Conservation (phyloP, 2,797 vertebrate species). For the Chiloscyllium punctatum region DNA sequence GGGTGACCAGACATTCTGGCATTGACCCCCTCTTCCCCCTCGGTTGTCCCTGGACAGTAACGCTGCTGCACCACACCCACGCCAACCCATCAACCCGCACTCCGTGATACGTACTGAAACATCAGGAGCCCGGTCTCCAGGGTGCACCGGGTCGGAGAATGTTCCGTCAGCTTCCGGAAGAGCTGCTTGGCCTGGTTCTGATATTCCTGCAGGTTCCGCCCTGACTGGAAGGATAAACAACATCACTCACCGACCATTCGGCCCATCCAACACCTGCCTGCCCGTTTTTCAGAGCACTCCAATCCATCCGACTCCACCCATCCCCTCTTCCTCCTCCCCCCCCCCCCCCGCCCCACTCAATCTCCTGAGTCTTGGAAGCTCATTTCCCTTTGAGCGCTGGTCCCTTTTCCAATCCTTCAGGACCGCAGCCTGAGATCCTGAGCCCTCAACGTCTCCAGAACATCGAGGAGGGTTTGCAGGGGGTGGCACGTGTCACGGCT, state of each 20-base stretch:
- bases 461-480: no score
- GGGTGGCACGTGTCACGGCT: no score
- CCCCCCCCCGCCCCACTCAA: no score
- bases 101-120: conserved; percentile 41
- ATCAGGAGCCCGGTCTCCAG: conserved; percentile 42
- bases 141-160: conserved; percentile 42
- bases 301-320: background rate
- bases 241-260: background rate
- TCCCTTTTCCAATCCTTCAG: no score
- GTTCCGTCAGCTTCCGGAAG: conserved; percentile 44
- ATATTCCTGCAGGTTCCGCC: conserved; percentile 44
- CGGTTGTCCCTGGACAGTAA: background rate
- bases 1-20: background rate
- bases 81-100: no score
- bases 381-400: no score
- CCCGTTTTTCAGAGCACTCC: background rate
- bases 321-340: no score
- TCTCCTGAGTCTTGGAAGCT: no score
- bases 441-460: no score
- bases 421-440: no score
- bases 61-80: background rate
- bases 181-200: conserved; percentile 45
- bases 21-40: no score
- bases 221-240: conserved; percentile 35
- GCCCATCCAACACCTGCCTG: background rate